Evolutionary conservation across 2,797 vertebrate genomes (phyloP), one percentile per base, ranked within the genome.

Genomic region (Psittacula derbiana): DNA sequence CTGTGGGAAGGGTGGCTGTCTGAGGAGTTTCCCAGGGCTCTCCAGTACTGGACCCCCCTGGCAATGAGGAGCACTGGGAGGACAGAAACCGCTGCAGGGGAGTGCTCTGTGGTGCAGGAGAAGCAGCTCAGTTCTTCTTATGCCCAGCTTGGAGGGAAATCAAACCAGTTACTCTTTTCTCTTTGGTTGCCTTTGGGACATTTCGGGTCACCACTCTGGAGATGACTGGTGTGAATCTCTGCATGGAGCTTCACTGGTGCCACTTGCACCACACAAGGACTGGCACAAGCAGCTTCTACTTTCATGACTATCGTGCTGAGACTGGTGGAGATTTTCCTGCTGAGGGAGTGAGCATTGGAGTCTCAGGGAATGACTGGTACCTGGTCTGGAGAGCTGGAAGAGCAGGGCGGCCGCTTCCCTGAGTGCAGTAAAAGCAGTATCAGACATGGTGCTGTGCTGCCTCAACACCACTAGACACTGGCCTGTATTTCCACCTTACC

Each of bases 141-240:
- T 3, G 9, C 19, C 21, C 60, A 36, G 9, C n/a, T 61, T 46
- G 47, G 67, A 91, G 50, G 38, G 17, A 78, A 76, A 52, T 52
- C 41, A 38, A 67, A 44, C 2, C 5, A 62, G 23, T 64, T 49
- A 21, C 36, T 58, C 27, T 36, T 44, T 80, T 49, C 38, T 78
- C 44, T 91, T 82, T 43, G 73, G 31, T 36, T 88, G 55, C 10
- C 31, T 73, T 66, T 46, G 16, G 61, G 64, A 62, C 38, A 27
- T 50, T 80, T 50, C 2, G 3, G 61, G 13, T 81, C 71, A 72
- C 33, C 8, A 2, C 38, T 76, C 69, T 55, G 58, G 43, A 78
- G 47, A 24, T 1, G 1, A 30, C 18, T 1, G 1, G 10, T 36
- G 5, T 41, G 52, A 62, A 33, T 25, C 21, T 64, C n/a, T 60